Conservation (phyloP, 2,797 vertebrate species). For the Anomalospiza imberbis region DNA sequence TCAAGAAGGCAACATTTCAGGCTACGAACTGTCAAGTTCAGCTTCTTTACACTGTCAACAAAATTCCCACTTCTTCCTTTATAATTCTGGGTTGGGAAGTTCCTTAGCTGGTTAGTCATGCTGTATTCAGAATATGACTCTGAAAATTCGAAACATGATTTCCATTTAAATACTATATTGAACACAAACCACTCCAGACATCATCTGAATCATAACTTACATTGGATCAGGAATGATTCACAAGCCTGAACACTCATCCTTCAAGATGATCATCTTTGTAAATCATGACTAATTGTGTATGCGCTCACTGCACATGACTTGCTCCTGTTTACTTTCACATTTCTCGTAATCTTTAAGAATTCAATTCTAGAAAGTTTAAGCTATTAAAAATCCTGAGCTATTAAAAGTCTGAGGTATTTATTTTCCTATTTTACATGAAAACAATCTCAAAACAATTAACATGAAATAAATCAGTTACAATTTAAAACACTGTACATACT, state of each 20-base stretch:
- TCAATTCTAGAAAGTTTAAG: not conserved
- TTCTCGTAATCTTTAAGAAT: not conserved
- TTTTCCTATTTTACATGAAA: not conserved
- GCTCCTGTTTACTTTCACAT: not conserved
- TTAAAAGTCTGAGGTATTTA: not conserved
- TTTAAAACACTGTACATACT: not conserved
- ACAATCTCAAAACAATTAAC: not conserved
- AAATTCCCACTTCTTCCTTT: not conserved
- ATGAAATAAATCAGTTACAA: not conserved
- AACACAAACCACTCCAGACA: conserved; percentile 22
- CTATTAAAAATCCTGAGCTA: not conserved
- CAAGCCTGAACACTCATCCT: not conserved
- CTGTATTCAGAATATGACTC: not conserved
- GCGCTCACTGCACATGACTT: not conserved
- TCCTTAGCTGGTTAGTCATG: conserved; percentile 36
- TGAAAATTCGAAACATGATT: not conserved
- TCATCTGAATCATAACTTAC: conserved; percentile 24
- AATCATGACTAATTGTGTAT: not conserved
- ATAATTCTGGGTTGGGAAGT: not conserved
- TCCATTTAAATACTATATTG: conserved; percentile 42
- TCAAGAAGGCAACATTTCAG: not conserved
- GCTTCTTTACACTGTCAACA: not conserved
- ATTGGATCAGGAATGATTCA: conserved; percentile 19
- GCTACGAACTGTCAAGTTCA: not conserved
- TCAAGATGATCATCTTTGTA: not conserved